Evolutionary conservation across 2,797 vertebrate species (phyloP), one percentile per base, ranked within the genome.

Genomic region (Channallabes apus): DNA sequence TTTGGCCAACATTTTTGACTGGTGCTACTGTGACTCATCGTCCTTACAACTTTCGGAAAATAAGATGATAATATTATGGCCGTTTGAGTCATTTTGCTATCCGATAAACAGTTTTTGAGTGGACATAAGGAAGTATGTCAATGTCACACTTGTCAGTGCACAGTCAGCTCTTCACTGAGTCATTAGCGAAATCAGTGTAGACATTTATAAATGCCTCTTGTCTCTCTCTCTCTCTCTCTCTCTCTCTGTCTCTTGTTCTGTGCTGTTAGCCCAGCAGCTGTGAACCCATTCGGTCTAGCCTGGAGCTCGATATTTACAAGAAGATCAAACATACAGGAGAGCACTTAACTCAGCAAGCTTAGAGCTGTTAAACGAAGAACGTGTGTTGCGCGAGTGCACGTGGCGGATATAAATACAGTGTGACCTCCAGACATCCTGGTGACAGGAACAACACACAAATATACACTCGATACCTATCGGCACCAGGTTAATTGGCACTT

Each of bases 251-350:
- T 14, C 27, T 76, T 8, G 61, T 38, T 35, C 22, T 56, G 38
- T 41, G 29, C 68, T 32, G 14, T 41, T 84, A 73, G 77, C 61
- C 18, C 65, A 69, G 73, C 54, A 86, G 86, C 75, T 84, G 67
- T 80, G 80, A 79, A 24, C 80, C 24, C 29, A 56, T 82, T 71
- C 51, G 35, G 41, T 38, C 64, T 35, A n/a, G 83, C 82, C 86
- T 73, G 65, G 46, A 87, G 87, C 80, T 79, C 5, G 41, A 84
- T 82, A 81, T 87, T 88, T 88, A 87, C 61, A 83, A 54, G 59
- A 82, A 86, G 89, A 90, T 90, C 89, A 90, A 90, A 90, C 82
- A 24, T 69, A 11, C 41, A 67, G 87, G 61, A 69, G 80, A 81
- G 82, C 69, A 75, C 82, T 84, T 86, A 83, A 72, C 82, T 6